These are phyloP conservation scores for Lepidurus arcticus DNA, from an alignment of 1,140 invertebrate genomes.

Conservation along the genomic window DNA sequence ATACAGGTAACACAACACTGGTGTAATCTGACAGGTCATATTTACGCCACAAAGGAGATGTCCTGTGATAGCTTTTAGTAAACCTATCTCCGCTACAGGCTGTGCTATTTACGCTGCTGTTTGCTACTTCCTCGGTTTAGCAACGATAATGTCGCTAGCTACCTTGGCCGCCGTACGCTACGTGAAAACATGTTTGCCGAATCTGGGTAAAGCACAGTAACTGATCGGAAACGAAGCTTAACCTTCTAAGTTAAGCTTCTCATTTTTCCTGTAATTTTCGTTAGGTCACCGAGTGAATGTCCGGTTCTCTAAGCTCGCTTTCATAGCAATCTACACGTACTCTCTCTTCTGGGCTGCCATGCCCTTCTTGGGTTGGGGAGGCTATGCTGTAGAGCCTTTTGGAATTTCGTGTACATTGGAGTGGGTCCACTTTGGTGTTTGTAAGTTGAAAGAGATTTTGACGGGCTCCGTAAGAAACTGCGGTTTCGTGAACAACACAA, in stretches of 20 bases:
- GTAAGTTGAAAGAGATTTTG: slow-evolving; percentile 32
- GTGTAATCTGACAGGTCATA: background rate
- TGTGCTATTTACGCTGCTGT: slow-evolving; percentile 38
- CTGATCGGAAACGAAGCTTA: background rate
- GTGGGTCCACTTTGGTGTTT: slow-evolving; percentile 38
- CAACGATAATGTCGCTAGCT: slow-evolving; percentile 38
- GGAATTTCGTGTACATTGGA: slow-evolving; percentile 44
- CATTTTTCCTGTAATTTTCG: background rate
- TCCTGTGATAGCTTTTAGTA: background rate
- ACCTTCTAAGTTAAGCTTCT: background rate
- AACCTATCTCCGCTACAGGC: slow-evolving; percentile 27
- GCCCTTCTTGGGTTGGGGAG: slow-evolving; percentile 42
- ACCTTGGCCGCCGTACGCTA: slow-evolving; percentile 38
- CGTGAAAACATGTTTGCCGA: slow-evolving; percentile 39
- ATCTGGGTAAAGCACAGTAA: slow-evolving; percentile 32
- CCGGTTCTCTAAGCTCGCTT: slow-evolving; percentile 35
- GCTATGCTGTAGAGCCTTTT: slow-evolving; percentile 44
- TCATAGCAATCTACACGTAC: slow-evolving; percentile 37
- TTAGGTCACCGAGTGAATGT: slow-evolving; percentile 36
- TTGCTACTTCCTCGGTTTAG: slow-evolving; percentile 39
- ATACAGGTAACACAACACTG: slow-evolving; percentile 34
- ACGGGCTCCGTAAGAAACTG: background rate
- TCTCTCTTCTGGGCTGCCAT: slow-evolving; percentile 38
- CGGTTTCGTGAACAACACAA: background rate
- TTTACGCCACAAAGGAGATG: too few species aligned